A percentile compares a stretch with the other conserved stretches of the same genome.
Evolutionary conservation across 2,113 vertebrate species (phyloP).

Genomic region (Cheirogaleus medius): DNA sequence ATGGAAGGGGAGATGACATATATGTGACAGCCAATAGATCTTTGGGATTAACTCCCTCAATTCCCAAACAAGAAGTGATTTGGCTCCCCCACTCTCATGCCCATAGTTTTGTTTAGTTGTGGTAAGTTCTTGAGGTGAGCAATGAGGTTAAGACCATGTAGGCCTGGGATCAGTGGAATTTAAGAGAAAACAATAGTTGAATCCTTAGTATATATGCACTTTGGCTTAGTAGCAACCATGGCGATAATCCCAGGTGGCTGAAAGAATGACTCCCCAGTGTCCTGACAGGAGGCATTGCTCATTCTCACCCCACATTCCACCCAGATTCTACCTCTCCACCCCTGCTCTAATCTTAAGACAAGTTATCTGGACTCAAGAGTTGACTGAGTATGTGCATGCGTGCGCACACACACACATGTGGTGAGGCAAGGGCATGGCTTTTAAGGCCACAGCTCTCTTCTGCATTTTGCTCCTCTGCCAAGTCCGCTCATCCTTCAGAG

Average conservation of each 20-base stretch:
- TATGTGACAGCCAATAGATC: background rate
- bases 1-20: background rate
- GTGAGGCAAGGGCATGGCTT: rapidly evolving
- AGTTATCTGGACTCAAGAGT: background rate
- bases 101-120: background rate
- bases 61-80: background rate
- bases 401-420: no score
- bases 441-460: background rate
- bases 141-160: background rate
- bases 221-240: background rate
- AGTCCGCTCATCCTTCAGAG: background rate
- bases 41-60: background rate
- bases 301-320: background rate
- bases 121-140: background rate
- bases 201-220: background rate
- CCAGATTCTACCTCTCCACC: background rate
- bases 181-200: background rate
- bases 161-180: background rate
- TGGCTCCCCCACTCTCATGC: background rate
- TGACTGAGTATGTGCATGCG: no score
- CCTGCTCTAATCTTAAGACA: background rate
- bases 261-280: background rate
- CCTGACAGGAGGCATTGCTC: background rate
- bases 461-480: background rate
- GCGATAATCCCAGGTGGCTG: background rate